Conservation (phyloP, 2,797 vertebrate genomes). For the Rhinoraja longicauda region DNA sequence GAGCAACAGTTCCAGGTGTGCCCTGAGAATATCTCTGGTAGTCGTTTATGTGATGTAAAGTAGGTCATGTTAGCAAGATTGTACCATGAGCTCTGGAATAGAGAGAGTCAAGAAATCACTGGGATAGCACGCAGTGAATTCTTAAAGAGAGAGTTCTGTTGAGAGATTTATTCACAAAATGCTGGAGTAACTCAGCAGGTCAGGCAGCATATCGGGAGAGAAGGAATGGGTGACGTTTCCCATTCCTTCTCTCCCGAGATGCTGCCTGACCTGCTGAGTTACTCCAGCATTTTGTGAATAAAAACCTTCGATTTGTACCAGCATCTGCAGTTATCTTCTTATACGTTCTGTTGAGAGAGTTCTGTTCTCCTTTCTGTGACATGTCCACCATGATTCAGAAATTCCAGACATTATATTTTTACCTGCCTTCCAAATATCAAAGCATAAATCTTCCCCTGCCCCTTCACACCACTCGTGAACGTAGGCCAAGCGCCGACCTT, state of each 20-base stretch:
- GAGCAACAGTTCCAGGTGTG: not conserved
- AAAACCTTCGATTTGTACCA: no score
- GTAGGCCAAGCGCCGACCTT: not conserved
- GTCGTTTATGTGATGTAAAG: not conserved
- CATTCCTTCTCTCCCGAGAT: no score
- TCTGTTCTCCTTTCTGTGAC: not conserved
- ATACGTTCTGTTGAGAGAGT: no score
- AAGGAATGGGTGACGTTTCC: no score
- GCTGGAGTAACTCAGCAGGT: no score
- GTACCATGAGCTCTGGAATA: not conserved
- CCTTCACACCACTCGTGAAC: not conserved
- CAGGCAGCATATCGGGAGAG: no score
- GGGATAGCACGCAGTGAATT: not conserved
- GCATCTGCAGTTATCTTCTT: no score
- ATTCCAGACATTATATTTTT: not conserved
- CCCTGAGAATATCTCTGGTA: not conserved
- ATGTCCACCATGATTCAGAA: not conserved
- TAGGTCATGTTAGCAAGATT: slow-evolving; percentile 32
- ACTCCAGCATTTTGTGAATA: no score
- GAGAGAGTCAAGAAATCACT: not conserved
- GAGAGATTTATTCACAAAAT: no score
- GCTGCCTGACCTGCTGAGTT: no score
- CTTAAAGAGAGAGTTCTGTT: not conserved
- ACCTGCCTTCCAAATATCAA: not conserved
- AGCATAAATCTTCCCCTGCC: not conserved